These are phyloP conservation scores for Cyprinodon tularosa DNA, from an alignment of 2,113 vertebrate genomes.

Conservation along the genomic window DNA sequence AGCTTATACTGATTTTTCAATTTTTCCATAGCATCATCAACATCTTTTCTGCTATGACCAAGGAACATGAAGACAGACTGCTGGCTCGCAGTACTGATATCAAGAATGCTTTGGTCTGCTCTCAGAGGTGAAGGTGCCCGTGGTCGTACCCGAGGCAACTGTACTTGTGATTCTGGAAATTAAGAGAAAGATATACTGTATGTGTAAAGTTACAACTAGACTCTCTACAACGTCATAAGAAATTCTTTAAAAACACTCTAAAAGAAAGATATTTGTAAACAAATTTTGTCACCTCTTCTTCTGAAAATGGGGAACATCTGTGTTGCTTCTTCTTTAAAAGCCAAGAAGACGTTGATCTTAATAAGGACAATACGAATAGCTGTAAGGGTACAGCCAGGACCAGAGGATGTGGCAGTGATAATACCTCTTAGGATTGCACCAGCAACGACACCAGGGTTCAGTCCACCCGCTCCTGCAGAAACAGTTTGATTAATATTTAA, in stretches of 20 bases:
- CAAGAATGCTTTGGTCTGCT: background rate
- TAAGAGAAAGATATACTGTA: background rate
- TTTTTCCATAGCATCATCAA: slow-evolving; percentile 40
- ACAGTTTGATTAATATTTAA: background rate
- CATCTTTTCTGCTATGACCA: slow-evolving; percentile 27
- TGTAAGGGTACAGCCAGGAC: slow-evolving; percentile 12
- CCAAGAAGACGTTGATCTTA: slow-evolving; percentile 61
- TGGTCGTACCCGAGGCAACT: background rate
- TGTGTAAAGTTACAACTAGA: background rate
- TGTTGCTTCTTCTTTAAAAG: slow-evolving; percentile 52
- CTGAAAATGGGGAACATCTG: slow-evolving; percentile 20
- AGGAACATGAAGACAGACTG: slow-evolving; percentile 51
- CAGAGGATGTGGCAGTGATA: slow-evolving; percentile 4
- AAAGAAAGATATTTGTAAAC: background rate
- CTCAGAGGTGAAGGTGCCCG: background rate
- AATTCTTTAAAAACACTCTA: background rate
- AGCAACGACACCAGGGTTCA: slow-evolving; percentile 54
- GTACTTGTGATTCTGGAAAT: slow-evolving; percentile 6
- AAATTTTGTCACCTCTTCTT: slow-evolving; percentile 38
- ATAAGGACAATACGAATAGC: slow-evolving; percentile 55
- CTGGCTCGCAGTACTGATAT: background rate
- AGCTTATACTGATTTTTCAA: slow-evolving; percentile 46
- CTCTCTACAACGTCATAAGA: background rate
- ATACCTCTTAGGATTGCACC: slow-evolving; percentile 62
- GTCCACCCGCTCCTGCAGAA: slow-evolving; percentile 51